Percentiles rank a stretch among this genome's conserved stretches.
These are phyloP conservation scores for Enteromius paludinosus DNA, from an alignment of 2,797 vertebrate species.

Conservation along the genomic window DNA sequence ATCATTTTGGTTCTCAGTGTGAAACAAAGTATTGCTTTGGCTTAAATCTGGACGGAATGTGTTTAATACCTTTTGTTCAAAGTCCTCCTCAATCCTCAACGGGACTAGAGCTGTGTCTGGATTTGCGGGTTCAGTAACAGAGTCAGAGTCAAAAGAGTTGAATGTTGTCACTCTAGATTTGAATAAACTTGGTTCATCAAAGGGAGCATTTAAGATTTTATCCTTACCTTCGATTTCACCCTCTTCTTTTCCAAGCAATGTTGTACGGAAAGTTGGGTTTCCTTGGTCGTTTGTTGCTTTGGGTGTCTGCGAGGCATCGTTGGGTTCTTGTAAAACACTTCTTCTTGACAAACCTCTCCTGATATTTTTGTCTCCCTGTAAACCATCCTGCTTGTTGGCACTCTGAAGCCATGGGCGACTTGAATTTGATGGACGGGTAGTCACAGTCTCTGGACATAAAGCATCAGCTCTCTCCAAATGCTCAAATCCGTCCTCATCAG, in stretches of 20 bases:
- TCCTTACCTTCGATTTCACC: conserved; percentile 42
- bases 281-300: conserved; percentile 30
- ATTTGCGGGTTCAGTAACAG: not conserved
- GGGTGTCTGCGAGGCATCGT: not conserved
- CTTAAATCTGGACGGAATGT: conserved; percentile 43
- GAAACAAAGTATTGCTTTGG: conserved; percentile 28
- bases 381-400: conserved; percentile 19
- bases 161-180: conserved; percentile 8
- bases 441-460: not conserved
- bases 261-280: not conserved
- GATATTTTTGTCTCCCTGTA: conserved; percentile 34
- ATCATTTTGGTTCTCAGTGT: conserved; percentile 23
- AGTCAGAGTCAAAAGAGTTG: conserved; percentile 2
- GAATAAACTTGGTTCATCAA: not conserved
- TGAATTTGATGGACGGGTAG: not conserved
- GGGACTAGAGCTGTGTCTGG: conserved; percentile 16
- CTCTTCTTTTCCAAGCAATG: conserved; percentile 6
- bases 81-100: conserved; percentile 42
- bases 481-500: not conserved
- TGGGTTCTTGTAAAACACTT: conserved; percentile 16
- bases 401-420: not conserved
- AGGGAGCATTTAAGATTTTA: conserved; percentile 5
- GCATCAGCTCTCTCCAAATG: conserved; percentile 13
- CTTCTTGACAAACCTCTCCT: not conserved
- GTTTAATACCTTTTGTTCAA: conserved; percentile 8